Percentiles rank a stretch among this genome's conserved stretches.
phyloP scores from a whole-genome alignment of 2,113 vertebrate genomes.

The Calyptomena viridis region DNA sequence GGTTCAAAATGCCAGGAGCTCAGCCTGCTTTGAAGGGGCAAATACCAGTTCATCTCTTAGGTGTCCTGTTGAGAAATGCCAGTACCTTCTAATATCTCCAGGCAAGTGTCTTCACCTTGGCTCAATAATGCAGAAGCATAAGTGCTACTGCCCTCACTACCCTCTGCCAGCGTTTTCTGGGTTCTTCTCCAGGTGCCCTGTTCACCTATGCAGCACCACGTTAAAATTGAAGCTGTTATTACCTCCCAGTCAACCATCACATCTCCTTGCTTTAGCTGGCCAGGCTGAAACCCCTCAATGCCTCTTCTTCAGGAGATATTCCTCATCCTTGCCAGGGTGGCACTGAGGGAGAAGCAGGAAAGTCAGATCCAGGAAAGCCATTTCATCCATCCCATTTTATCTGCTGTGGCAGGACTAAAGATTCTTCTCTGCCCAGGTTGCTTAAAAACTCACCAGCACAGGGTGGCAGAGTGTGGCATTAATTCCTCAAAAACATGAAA shows the following conservation, averaged over 20 bases:
- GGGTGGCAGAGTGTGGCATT: rapidly evolving
- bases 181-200: not conserved
- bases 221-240: not conserved
- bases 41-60: not conserved
- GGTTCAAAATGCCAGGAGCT: rapidly evolving
- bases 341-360: not conserved
- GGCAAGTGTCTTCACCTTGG: rapidly evolving
- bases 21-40: not conserved
- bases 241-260: not conserved
- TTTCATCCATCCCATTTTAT: not conserved
- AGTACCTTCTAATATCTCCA: not conserved
- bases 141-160: not conserved
- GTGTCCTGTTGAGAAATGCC: not conserved
- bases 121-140: not conserved
- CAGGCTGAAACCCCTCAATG: not conserved
- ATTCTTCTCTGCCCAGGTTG: not conserved
- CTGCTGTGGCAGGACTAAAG: not conserved
- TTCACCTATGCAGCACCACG: not conserved
- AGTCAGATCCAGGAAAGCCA: not conserved
- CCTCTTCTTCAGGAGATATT: not conserved
- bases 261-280: not conserved
- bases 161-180: not conserved
- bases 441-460: not conserved
- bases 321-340: not conserved
- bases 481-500: not conserved